Evolutionary conservation across 35 echinoderm and acorn worm genomes (phyloP), one percentile per base, ranked within the genome.

Genomic region (Apostichopus japonicus): DNA sequence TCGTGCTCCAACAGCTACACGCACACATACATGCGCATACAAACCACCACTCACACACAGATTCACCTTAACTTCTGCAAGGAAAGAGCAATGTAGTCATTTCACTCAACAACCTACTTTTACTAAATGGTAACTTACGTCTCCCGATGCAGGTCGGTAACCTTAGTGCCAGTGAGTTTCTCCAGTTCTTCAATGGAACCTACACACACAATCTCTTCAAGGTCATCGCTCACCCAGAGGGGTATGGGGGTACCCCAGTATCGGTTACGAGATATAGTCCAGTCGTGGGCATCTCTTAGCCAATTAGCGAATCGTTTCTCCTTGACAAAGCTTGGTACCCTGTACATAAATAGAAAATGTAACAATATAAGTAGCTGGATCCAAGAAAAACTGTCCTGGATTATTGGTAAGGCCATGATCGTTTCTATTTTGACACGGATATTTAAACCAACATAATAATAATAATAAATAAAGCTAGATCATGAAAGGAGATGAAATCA

Each of bases 291-390:
- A 90, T 98, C 97, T 19, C 95, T 63, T 19, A 96, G 86, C 95
- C 97, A 96, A 89, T 93, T 98, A 77, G 95, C 95, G 86, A 96
- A 98, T 7, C 97, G 91, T 86, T 96, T 98, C 72, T 98, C 97
- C 88, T 96, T 96, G 23, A 96, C 97, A 93, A 98, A 98, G 77
- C 93, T 95, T 91, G 97, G 97, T 6, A 98, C 97, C 97, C 97
- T 98, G 80, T 16, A 33, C 8, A 77, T 53, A 15, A 54, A 77
- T 25, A 76, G 27, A 24, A 78, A 24, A 78, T 44, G 2, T 44
- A 24, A 78, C 77, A 78, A 78, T 78, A 17, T 78, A 6, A 17
- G 77, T 24, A 78, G 77, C 33, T 44, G 33, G 33, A 1, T 44
- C 27, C 27, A 33, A 33, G 27, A 33, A 33, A 33, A 33, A 1